phyloP scores from a whole-genome alignment of 2,113 vertebrate species.

The Scopus umbretta region DNA sequence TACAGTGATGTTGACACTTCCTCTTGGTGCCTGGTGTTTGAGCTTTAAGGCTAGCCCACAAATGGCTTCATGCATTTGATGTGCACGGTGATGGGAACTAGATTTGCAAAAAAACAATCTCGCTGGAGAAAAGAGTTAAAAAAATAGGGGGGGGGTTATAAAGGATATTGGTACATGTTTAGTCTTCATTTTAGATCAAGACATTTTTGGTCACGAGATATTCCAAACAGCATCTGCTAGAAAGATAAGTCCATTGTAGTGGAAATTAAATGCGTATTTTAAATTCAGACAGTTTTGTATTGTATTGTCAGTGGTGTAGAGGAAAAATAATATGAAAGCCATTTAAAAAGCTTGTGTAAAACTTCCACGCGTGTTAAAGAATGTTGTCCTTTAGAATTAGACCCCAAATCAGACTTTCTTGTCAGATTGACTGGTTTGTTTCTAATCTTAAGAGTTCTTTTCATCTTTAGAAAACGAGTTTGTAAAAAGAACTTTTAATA shows the following conservation, averaged over 20 bases:
- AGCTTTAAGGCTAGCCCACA: background rate
- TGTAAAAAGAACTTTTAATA: background rate
- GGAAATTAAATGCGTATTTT: constrained; percentile 66
- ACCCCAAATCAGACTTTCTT: background rate
- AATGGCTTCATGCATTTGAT: background rate
- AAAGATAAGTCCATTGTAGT: constrained; percentile 55
- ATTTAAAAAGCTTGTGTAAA: constrained; percentile 40
- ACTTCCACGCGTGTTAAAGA: constrained; percentile 38
- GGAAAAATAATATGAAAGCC: constrained; percentile 52
- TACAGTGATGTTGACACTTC: background rate
- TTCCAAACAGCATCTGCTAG: constrained; percentile 58
- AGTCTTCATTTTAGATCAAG: constrained; percentile 22
- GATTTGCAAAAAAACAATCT: background rate
- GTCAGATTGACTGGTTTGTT: background rate
- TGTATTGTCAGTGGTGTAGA: constrained; percentile 13
- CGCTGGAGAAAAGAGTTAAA: background rate
- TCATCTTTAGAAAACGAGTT: background rate
- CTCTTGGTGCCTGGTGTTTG: background rate
- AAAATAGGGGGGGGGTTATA: no score
- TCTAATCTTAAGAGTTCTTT: background rate
- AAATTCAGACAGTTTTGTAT: constrained; percentile 49
- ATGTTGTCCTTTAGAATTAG: background rate
- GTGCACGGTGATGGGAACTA: background rate
- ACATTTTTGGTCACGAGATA: constrained; percentile 22
- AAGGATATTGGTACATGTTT: background rate